A percentile compares a stretch with the other conserved stretches of the same genome.
These are phyloP conservation scores for Temnopleurus reevesii DNA, from an alignment of 53 echinoderm and acorn worm species.

Conservation along the genomic window DNA sequence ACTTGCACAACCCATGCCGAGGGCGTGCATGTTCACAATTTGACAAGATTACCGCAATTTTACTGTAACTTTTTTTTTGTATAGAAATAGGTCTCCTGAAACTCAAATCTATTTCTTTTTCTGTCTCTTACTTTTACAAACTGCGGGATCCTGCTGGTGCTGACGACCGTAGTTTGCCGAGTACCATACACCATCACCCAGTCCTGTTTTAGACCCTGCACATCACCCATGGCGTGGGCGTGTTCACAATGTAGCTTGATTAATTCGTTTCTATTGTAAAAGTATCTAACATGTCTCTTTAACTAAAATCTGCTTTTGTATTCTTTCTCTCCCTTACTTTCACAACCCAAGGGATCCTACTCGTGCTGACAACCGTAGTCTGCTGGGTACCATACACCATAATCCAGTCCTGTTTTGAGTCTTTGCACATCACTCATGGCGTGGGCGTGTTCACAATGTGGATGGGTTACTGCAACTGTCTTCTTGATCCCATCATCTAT, in stretches of 20 bases:
- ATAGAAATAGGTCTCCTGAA: too few species aligned
- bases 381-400: constrained; percentile 1
- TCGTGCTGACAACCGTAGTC: background rate
- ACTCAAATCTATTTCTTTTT: too few species aligned
- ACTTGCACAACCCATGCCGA: too few species aligned
- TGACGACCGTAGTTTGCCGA: too few species aligned
- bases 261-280: background rate
- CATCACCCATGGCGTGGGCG: background rate
- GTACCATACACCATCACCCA: too few species aligned
- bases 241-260: background rate
- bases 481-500: constrained; percentile 37
- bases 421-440: background rate
- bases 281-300: background rate
- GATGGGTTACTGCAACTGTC: constrained; percentile 33
- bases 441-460: constrained; percentile 41
- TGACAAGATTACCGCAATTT: too few species aligned
- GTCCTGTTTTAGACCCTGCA: too few species aligned
- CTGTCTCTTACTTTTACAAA: too few species aligned
- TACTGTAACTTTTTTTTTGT: too few species aligned
- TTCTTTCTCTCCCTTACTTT: too few species aligned
- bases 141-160: too few species aligned
- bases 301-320: background rate
- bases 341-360: background rate
- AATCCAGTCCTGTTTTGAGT: background rate
- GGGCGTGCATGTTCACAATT: too few species aligned